These are phyloP conservation scores for Rhaphigaster nebulosa DNA, from an alignment of 2,888 invertebrate species.

Conservation along the genomic window DNA sequence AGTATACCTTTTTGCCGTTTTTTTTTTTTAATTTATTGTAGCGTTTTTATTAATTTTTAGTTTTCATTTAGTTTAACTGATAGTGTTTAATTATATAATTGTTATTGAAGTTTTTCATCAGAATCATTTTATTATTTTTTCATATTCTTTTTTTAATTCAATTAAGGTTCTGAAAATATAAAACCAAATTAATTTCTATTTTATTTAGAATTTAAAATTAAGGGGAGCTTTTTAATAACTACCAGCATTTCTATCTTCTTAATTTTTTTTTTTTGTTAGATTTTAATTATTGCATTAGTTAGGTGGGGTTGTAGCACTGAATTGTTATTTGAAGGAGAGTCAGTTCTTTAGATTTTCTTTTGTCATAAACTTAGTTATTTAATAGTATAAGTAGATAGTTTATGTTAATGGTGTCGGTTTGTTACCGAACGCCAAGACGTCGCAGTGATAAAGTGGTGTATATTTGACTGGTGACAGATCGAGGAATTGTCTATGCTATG, in stretches of 20 bases:
- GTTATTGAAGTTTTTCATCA: too few species aligned
- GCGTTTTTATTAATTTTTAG: too few species aligned
- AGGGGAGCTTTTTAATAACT: neutral
- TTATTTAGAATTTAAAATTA: neutral
- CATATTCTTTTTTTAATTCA: neutral
- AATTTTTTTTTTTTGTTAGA: too few species aligned
- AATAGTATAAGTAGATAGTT: constrained; percentile 41
- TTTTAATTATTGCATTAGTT: neutral
- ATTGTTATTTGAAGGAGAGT: neutral
- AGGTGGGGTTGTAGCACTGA: neutral
- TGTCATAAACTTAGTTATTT: neutral
- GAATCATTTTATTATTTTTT: neutral
- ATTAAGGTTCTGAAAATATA: neutral
- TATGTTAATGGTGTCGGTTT: constrained; percentile 58
- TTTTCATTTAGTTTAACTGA: too few species aligned
- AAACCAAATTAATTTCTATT: neutral
- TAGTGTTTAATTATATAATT: too few species aligned
- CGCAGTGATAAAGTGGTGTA: constrained; percentile 56
- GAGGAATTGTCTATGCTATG: constrained; percentile 88
- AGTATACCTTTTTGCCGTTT: neutral
- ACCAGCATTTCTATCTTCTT: too few species aligned
- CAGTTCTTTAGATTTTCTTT: neutral
- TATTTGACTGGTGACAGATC: constrained; percentile 71
- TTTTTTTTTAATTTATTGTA: neutral
- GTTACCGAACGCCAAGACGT: constrained; percentile 57